Base-by-base conservation (phyloP, 1,140 invertebrate species). In the Drosophila micromelanica region DNA sequence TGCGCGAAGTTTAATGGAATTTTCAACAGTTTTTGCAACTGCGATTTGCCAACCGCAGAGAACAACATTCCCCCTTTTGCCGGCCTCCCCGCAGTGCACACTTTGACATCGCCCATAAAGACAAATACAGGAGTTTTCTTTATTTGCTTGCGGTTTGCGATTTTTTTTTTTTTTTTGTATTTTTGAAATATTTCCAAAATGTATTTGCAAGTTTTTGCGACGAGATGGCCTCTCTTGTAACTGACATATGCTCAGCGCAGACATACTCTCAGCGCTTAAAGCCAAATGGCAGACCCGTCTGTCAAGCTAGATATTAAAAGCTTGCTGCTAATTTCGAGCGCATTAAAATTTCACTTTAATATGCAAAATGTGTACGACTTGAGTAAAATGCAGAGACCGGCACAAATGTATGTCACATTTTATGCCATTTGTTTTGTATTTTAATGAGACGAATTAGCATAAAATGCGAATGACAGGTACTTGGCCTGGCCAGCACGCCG, bases 1-100 rank as follows among this genome's bases (percentile, higher is more conserved):
- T 89, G 85, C 80, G 84, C 67, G 80, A 89, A 89, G 84, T 89
- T 89, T 89, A 89, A 89, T 89, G 84, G 84, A 89, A 89, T 89
- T 89, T 89, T 73, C 80, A 84, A 80, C 85, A 89, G 80, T 89
- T 89, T 87, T 84, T 84, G 76, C 80, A 89, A 78, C 85, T 68
- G 73, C 70, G 82, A 87, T 87, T 86, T 86, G 78, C 82, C 78
- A 81, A 71, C 81, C 81, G 35, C 78, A 82, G 37, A 48, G 45
- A 74, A 63, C 43, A 59, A 72, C 54, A 72, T 37, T 12, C 9
- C 8, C 63, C 8, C 38, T 9, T n/a, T 12, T 13, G 0, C 38
- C 35, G 37, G 17, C 15, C 30, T n/a, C 45, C 11, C 15, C 37
- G 9, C 7, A 7, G 12, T 20, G 48, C 30, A n/a, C 35, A 23